A percentile compares a stretch with the other conserved stretches of the same genome.
Evolutionary conservation across 2,888 invertebrate species (phyloP).

Genomic region (Polymixis lichenea): DNA sequence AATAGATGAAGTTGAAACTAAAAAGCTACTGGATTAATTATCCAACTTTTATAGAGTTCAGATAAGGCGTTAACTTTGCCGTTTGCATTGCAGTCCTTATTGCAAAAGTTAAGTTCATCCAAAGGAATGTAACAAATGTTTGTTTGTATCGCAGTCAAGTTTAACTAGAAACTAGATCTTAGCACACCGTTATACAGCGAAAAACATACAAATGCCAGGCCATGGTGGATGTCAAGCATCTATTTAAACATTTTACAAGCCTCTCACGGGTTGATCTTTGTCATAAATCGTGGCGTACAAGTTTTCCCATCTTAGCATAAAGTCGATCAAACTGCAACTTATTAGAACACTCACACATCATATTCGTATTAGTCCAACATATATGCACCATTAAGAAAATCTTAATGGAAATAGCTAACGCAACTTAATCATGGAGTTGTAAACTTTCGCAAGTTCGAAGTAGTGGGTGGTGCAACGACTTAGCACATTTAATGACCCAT

Average conservation of each 20-base stretch:
- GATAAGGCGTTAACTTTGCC: constrained; percentile 49
- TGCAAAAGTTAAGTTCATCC: constrained; percentile 66
- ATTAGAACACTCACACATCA: constrained; percentile 44
- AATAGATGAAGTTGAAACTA: constrained; percentile 23
- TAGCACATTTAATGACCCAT: constrained; percentile 41
- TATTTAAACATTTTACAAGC: constrained; percentile 20
- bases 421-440: constrained; percentile 63
- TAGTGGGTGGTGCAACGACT: constrained; percentile 50
- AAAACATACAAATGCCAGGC: constrained; percentile 17
- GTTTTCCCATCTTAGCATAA: constrained; percentile 24
- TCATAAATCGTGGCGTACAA: constrained; percentile 12
- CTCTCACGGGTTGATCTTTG: constrained; percentile 19
- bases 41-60: constrained; percentile 57
- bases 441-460: constrained; percentile 60
- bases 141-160: constrained; percentile 48
- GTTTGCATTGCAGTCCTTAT: constrained; percentile 65
- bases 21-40: constrained; percentile 49
- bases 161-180: constrained; percentile 51
- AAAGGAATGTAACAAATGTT: constrained; percentile 41
- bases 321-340: constrained; percentile 30
- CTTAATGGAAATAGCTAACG: constrained; percentile 62
- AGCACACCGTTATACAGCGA: not conserved
- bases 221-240: constrained; percentile 12
- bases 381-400: constrained; percentile 51
- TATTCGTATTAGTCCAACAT: constrained; percentile 38